These are phyloP conservation scores for Columba livia DNA, from an alignment of 2,113 vertebrate genomes.

Conservation along the genomic window DNA sequence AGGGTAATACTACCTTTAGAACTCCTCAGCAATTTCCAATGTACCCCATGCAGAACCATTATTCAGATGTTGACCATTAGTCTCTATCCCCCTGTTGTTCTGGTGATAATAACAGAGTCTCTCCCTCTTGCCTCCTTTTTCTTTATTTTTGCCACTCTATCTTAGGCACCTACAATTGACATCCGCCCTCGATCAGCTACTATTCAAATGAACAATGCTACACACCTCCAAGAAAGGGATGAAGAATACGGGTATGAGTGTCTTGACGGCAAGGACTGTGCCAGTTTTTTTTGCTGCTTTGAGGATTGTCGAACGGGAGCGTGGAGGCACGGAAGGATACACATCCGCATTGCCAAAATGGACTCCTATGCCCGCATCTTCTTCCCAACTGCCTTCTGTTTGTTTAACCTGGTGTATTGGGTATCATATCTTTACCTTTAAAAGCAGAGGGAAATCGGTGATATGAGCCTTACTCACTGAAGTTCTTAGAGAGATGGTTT, in stretches of 20 bases:
- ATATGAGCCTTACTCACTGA: constrained; percentile 67
- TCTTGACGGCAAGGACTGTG: constrained; percentile 98
- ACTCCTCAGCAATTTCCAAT: constrained; percentile 38
- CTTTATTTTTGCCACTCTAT: background rate
- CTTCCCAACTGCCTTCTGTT: constrained; percentile 96
- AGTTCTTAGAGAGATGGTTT: constrained; percentile 65
- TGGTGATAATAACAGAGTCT: background rate
- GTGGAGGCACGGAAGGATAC: constrained; percentile 95
- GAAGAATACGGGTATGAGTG: constrained; percentile 98
- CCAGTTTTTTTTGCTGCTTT: constrained; percentile 99
- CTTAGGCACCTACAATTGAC: constrained; percentile 95
- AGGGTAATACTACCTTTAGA: constrained; percentile 33
- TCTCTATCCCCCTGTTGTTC: background rate
- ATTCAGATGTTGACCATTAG: constrained; percentile 5
- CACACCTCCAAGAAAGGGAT: constrained; percentile 96
- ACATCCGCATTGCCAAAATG: constrained; percentile 97
- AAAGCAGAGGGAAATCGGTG: constrained; percentile 33
- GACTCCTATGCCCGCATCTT: constrained; percentile 98
- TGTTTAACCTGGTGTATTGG: constrained; percentile 99
- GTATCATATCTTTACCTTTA: constrained; percentile 98
- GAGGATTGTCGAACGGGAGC: constrained; percentile 97
- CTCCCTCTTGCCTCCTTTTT: background rate
- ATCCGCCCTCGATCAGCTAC: constrained; percentile 96
- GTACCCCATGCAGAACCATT: constrained; percentile 42
- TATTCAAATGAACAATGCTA: constrained; percentile 99